Evolutionary conservation across 2,797 vertebrate species (phyloP), one percentile per base, ranked within the genome.

Genomic region (Molossus molossus): DNA sequence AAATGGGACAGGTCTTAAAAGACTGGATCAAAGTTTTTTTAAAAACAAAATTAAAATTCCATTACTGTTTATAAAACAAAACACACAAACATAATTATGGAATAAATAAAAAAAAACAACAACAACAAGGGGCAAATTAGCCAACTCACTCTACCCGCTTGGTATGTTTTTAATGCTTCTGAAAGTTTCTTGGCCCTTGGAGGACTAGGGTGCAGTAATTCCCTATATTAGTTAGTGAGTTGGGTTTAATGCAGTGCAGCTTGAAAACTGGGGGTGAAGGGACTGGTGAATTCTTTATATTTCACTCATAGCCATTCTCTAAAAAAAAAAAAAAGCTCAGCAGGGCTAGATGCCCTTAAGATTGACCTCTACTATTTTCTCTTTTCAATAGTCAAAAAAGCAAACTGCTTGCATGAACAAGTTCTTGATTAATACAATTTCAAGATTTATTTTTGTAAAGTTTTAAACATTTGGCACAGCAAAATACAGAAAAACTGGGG

Each of bases 391-490:
- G 91, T 94, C 90, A 96, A 90, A 96, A 97, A 97, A 95, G 72
- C 96, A 81, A 96, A 94, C 57, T 11, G 81, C 57, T 88, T 93
- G 94, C 90, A 80, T 0, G 9, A 95, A 88, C 82, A 92, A 77
- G 93, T 86, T 96, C 96, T 96, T 72, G 86, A 95, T 92, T 95
- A 90, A 95, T 48, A 93, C 95, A 88, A 91, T 75, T 58, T 93
- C 73, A 87, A 96, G 91, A 90, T 83, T 91, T 90, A 25, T 80
- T 82, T 72, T 87, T 92, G 77, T 69, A 96, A 89, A 82, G 40
- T 96, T 77, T 97, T 90, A 87, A 85, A 92, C 70, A 97, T 98
- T 98, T 98, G 98, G 98, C 98, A 98, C 98, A 96, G 95, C 50
- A 91, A 94, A 97, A 95, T 60, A 20, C 91, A 90, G 76, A 73